Conservation (phyloP, 2,113 vertebrate species). For the Rynchops niger region DNA sequence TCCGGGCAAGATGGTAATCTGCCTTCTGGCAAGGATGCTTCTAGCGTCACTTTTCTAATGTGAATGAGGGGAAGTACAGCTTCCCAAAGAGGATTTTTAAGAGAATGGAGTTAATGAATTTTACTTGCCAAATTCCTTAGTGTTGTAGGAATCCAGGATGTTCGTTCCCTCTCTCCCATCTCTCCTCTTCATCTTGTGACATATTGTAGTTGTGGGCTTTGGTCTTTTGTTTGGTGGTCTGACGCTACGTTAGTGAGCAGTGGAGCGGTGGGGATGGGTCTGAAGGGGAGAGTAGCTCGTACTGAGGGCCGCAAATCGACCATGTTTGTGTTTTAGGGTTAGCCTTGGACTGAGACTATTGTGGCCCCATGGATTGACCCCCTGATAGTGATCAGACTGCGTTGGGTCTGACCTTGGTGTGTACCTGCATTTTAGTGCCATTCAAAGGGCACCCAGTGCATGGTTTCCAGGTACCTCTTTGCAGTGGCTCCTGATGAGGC, state of each 20-base stretch:
- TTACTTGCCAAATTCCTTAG: background rate
- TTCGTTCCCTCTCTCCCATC: background rate
- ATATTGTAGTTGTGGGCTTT: accelerated
- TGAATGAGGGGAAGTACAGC: background rate
- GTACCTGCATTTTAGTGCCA: background rate
- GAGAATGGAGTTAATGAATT: background rate
- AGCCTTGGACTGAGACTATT: background rate
- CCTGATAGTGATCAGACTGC: background rate
- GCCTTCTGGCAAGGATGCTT: background rate
- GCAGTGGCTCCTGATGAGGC: background rate
- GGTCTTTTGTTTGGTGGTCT: background rate
- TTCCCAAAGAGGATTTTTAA: background rate
- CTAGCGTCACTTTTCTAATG: background rate
- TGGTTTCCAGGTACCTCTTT: background rate
- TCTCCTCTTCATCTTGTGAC: background rate
- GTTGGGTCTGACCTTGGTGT: background rate
- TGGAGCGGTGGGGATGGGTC: background rate
- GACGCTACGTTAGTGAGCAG: background rate
- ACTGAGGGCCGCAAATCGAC: background rate
- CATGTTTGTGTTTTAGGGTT: accelerated
- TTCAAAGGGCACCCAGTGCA: accelerated
- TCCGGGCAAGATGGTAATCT: background rate
- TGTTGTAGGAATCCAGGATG: background rate
- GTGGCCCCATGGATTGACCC: accelerated
- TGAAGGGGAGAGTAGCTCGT: background rate